Evolutionary conservation across 2,888 invertebrate species (phyloP).

Genomic region (Zhengitettix transpicula): DNA sequence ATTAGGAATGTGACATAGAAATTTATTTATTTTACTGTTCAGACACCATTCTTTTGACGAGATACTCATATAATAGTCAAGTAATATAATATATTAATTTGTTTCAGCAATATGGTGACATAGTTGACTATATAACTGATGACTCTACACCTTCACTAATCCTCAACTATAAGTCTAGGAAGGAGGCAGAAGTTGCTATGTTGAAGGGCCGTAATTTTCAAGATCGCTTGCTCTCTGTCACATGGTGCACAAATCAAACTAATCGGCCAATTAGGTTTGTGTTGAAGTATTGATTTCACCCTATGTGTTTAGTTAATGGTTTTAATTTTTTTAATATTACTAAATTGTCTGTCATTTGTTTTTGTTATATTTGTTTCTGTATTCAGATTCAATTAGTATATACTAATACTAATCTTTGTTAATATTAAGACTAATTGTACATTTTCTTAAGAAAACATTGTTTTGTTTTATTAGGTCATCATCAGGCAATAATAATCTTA

Average conservation of each 20-base stretch:
- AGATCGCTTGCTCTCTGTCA: slow-evolving; percentile 34
- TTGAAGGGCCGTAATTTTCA: slow-evolving; percentile 60
- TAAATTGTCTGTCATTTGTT: background rate
- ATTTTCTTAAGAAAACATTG: slow-evolving; percentile 16
- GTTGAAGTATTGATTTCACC: no score
- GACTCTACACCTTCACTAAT: slow-evolving; percentile 57
- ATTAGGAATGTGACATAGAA: no score
- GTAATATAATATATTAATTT: background rate
- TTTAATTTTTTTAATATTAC: background rate
- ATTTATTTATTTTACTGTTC: no score
- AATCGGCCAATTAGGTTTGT: no score
- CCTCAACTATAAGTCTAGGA: slow-evolving; percentile 55
- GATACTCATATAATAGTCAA: no score
- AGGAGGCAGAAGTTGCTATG: slow-evolving; percentile 63
- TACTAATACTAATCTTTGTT: no score
- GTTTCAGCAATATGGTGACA: slow-evolving; percentile 67
- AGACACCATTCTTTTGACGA: no score
- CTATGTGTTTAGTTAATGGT: no score
- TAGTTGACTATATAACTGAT: slow-evolving; percentile 65
- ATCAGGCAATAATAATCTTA: background rate
- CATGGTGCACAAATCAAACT: slow-evolving; percentile 22
- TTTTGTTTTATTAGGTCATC: slow-evolving; percentile 15
- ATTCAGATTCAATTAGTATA: no score
- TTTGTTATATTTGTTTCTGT: background rate
- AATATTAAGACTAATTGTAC: background rate